Evolutionary conservation across 2,888 invertebrate genomes (phyloP).

Genomic region (Agrypnus murinus): DNA sequence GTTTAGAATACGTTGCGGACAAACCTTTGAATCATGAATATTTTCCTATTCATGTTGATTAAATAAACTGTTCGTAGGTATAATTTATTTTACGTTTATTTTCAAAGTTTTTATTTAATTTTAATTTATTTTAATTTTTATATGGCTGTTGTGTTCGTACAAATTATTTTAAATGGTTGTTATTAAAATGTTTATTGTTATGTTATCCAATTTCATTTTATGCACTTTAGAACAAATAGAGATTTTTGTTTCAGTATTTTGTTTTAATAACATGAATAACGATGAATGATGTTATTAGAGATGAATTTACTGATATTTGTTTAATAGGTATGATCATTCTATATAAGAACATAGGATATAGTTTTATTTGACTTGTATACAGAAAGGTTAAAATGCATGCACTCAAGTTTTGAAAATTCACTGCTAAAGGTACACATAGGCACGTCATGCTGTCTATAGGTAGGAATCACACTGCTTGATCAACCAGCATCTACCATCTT

Average conservation of each 20-base stretch:
- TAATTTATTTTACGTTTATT: slow-evolving; percentile 2
- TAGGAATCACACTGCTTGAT: no score
- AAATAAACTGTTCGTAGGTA: slow-evolving; percentile 3
- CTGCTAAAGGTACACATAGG: no score
- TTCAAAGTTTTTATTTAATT: background rate
- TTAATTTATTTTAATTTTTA: background rate
- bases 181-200: slow-evolving; percentile 16
- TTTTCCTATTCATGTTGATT: slow-evolving; percentile 24
- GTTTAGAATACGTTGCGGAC: slow-evolving; percentile 74
- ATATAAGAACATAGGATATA: no score
- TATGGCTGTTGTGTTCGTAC: slow-evolving; percentile 12
- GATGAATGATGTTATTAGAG: no score
- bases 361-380: no score
- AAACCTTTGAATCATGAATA: slow-evolving; percentile 72
- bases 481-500: no score
- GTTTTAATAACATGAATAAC: no score
- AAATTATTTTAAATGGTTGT: slow-evolving; percentile 23
- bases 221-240: background rate
- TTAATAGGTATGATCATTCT: no score
- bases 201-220: background rate
- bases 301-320: no score
- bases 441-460: no score
- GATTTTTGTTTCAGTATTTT: slow-evolving; percentile 6
- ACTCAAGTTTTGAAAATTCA: no score
- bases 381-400: no score